Conservation (phyloP, 2,113 vertebrate genomes). For the Psettodes erumei region DNA sequence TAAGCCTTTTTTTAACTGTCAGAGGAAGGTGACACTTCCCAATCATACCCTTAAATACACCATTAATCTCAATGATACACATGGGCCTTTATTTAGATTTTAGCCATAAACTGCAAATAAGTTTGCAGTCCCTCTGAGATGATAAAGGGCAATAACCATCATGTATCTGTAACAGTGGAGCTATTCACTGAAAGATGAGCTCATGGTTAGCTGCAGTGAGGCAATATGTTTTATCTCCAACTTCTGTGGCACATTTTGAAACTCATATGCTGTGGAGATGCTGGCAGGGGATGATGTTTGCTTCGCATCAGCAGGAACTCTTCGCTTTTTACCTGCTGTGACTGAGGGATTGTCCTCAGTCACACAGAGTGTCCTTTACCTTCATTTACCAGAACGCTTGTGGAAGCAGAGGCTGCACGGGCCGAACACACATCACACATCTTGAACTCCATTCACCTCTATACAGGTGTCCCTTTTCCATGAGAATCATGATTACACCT, state of each 20-base stretch:
- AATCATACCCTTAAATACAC: not conserved
- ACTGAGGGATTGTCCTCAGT: conserved; percentile 40
- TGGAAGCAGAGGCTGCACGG: not conserved
- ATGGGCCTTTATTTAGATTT: not conserved
- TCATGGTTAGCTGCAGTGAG: not conserved
- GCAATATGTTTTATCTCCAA: not conserved
- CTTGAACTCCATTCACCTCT: not conserved
- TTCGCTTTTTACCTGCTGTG: conserved; percentile 28
- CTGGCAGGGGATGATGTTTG: conserved; percentile 17
- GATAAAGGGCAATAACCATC: not conserved
- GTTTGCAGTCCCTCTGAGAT: not conserved
- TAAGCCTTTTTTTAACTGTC: not conserved
- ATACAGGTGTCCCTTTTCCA: not conserved
- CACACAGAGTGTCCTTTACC: conserved; percentile 32
- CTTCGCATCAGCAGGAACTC: conserved; percentile 41
- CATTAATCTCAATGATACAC: conserved; percentile 8
- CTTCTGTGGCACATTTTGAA: conserved; percentile 14
- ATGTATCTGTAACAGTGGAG: conserved; percentile 2
- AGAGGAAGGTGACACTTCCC: not conserved
- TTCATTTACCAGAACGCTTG: not conserved
- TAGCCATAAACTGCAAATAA: conserved; percentile 7
- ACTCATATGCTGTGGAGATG: conserved; percentile 6
- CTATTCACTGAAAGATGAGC: not conserved
- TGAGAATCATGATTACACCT: conserved; percentile 4
- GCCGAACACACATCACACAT: not conserved